Percentiles rank a stretch among this genome's conserved stretches.
These are phyloP conservation scores for Lagopus leucura DNA, from an alignment of 2,113 vertebrate species.

Conservation along the genomic window DNA sequence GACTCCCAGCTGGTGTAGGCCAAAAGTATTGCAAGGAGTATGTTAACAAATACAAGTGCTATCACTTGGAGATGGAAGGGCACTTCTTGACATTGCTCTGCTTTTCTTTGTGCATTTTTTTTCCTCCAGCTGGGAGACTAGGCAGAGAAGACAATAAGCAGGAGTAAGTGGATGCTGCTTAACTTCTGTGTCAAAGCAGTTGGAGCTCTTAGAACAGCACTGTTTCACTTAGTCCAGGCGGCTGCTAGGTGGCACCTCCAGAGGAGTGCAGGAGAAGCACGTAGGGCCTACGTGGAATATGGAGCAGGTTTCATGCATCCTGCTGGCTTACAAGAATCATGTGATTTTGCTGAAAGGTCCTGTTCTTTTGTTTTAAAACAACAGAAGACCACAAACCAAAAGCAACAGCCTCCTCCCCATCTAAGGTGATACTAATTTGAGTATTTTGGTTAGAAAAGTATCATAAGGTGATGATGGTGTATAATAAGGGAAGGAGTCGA, in stretches of 20 bases:
- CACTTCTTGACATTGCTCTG: neutral
- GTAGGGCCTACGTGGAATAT: neutral
- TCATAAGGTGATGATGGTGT: neutral
- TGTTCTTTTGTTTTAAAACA: neutral
- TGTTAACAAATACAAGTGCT: conserved; percentile 16
- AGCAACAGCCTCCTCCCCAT: too few species aligned
- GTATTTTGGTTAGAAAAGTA: neutral
- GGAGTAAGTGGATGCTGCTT: neutral
- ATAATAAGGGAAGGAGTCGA: neutral
- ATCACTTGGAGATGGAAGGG: neutral
- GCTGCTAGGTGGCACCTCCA: neutral
- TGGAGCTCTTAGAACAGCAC: neutral
- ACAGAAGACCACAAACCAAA: neutral
- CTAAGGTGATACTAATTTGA: neutral
- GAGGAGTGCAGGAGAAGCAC: neutral
- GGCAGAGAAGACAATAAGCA: neutral
- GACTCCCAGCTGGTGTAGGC: neutral
- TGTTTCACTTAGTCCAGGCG: neutral
- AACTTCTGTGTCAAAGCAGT: neutral
- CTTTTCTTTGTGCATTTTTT: neutral
- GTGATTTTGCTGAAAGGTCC: neutral
- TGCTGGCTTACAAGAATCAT: neutral
- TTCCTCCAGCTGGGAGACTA: neutral
- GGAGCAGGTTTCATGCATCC: neutral
- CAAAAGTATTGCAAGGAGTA: conserved; percentile 17